Evolutionary conservation across 2,888 invertebrate genomes (phyloP).

Genomic region (Chrysopilus asiliformis): DNA sequence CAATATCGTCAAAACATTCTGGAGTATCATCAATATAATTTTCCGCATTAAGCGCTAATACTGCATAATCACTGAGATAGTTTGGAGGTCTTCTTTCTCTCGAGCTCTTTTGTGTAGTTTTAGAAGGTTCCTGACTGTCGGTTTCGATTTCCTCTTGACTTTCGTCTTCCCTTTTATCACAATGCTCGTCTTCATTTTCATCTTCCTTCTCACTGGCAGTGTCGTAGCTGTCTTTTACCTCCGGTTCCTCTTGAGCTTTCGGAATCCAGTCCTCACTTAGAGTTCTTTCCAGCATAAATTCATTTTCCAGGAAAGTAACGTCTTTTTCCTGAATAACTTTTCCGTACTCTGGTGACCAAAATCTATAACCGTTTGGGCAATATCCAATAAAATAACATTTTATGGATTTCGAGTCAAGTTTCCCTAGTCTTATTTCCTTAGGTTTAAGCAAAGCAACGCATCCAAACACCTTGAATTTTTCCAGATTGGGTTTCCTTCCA

Average conservation of each 20-base stretch:
- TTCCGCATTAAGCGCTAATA: no score
- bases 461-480: not conserved
- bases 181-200: conserved; percentile 1
- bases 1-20: no score
- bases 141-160: not conserved
- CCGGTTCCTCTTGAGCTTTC: no score
- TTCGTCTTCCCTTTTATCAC: no score
- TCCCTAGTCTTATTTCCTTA: not conserved
- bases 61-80: conserved; percentile 6
- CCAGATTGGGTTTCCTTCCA: not conserved
- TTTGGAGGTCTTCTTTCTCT: conserved; percentile 3
- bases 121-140: no score
- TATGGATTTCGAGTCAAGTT: no score
- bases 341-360: no score
- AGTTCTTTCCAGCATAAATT: not conserved
- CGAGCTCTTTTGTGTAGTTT: not conserved
- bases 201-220: no score
- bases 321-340: no score
- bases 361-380: conserved; percentile 2
- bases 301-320: not conserved
- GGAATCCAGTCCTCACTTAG: no score
- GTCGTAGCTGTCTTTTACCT: no score
- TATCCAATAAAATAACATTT: conserved; percentile 1
- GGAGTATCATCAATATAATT: no score
- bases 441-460: conserved; percentile 1